Base-by-base conservation (phyloP, 1,140 invertebrate species). In the Melipona quadrifasciata region DNA sequence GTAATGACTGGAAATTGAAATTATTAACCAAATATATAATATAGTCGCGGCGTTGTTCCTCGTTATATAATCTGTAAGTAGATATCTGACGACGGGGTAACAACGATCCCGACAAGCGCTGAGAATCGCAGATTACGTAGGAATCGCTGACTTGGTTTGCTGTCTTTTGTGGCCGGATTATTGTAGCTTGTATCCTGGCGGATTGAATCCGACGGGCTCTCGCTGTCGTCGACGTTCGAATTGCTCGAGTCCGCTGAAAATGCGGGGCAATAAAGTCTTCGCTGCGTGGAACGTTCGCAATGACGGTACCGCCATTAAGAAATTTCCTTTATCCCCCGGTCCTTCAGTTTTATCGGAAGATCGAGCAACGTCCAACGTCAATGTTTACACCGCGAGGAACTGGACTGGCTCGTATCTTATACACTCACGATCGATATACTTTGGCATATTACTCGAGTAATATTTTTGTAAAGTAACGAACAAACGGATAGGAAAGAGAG, bases 81-180 rank as follows among this genome's bases (percentile, higher is more conserved):
- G 80, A 86, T 75, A 86, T 88, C 86, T 80, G 80, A 76, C 76
- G 77, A 78, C 47, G 68, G 58, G 72, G 67, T 58, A 85, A 87
- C 72, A 57, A 76, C 82, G 75, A 87, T 74, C 34, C 58, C 78
- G 78, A 75, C 78, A 80, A 68, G 65, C 72, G 79, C 87, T 83
- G 87, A 89, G 87, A 78, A 88, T 88, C 58, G 85, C 85, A 87
- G 89, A 89, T 87, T 90, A 87, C 67, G 27, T 57, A 65, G 87
- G 74, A 89, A 39, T 81, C 78, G 88, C 88, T 89, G 88, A 89
- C 88, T 73, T 74, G 79, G 71, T 86, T 71, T 51, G 74, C 70
- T 72, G 61, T 39, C 87, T 88, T 88, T 88, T 87, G 82, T 88
- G 82, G 82, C 53, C n/a, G 75, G 88, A 87, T 87, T 82, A 90